Percentiles rank a stretch among this genome's conserved stretches.
phyloP scores from a whole-genome alignment of 2,888 invertebrate species.

The Ceriagrion tenellum region DNA sequence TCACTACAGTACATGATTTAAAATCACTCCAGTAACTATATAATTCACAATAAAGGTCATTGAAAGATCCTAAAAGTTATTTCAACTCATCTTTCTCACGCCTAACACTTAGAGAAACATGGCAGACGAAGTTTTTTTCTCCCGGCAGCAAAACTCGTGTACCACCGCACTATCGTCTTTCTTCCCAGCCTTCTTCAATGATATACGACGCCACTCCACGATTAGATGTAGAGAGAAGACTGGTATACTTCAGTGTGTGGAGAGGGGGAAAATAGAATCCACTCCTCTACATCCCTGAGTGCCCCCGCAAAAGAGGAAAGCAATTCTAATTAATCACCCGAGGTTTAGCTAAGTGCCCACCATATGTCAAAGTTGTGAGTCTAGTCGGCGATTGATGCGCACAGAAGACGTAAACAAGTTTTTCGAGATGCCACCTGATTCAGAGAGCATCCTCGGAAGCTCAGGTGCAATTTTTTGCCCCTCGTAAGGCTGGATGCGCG shows the following conservation, averaged over 20 bases:
- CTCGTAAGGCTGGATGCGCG: background rate
- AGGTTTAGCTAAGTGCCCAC: slow-evolving; percentile 16
- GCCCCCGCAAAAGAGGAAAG: background rate
- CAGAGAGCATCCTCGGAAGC: background rate
- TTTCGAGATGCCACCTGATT: slow-evolving; percentile 17
- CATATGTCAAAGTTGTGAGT: background rate
- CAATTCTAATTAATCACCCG: slow-evolving; percentile 4
- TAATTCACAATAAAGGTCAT: background rate
- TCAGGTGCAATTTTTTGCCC: background rate
- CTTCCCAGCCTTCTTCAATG: background rate
- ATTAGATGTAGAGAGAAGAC: background rate
- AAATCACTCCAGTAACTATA: background rate
- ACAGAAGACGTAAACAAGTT: background rate
- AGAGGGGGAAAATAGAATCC: slow-evolving; percentile 8
- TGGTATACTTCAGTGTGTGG: background rate
- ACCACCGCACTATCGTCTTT: background rate
- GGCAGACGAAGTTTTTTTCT: background rate
- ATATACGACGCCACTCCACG: background rate
- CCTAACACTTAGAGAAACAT: background rate
- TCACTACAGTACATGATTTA: background rate
- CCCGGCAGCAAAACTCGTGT: background rate
- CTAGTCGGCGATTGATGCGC: background rate
- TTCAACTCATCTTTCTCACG: background rate
- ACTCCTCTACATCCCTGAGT: background rate
- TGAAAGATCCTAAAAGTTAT: background rate